Evolutionary conservation across 2,797 vertebrate species (phyloP), one percentile per base, ranked within the genome.

Genomic region (Centropyge bicolor): DNA sequence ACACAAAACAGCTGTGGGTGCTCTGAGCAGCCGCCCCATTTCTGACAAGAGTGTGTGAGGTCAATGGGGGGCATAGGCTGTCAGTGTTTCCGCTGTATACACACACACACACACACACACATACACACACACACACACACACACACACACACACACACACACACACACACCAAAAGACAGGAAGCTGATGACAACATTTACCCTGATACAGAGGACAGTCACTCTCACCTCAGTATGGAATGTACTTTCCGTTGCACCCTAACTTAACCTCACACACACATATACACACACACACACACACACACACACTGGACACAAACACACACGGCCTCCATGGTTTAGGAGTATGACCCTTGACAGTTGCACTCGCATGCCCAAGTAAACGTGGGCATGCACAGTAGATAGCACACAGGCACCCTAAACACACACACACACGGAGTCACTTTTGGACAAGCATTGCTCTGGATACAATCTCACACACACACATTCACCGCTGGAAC

Each of bases 151-250:
- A 38, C 12, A 27, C 45, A 31, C 49, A 31, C 13, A 45, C 52
- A 55, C 61, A 48, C 64, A 76, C 60, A 67, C 55, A 24, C 19
- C 64, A 27, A 51, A 24, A 51, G 27, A n/a, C 67, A 82, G 74
- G 79, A 81, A 86, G 74, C 79, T 48, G 60, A 79, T 77, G 84
- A 80, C 76, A 70, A 57, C 71, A 76, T 81, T 73, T 67, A 65
- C 74, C 31, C 62, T 56, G 76, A 84, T 65, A 57, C 46, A 73
- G 68, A 45, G 51, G 35, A 73, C 63, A 56, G 41, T 76, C 67
- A 70, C 77, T 83, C 75, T 88, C 85, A 87, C 77, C 76, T 87
- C 76, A 46, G 59, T 57, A 19, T 76, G 78, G 82, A 88, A 88
- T 86, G 81, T 82, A 64, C 59, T 86, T 78, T 78, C 75, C 60